Base-by-base conservation (phyloP, 2,797 vertebrate species). In the Cyclopterus lumpus region DNA sequence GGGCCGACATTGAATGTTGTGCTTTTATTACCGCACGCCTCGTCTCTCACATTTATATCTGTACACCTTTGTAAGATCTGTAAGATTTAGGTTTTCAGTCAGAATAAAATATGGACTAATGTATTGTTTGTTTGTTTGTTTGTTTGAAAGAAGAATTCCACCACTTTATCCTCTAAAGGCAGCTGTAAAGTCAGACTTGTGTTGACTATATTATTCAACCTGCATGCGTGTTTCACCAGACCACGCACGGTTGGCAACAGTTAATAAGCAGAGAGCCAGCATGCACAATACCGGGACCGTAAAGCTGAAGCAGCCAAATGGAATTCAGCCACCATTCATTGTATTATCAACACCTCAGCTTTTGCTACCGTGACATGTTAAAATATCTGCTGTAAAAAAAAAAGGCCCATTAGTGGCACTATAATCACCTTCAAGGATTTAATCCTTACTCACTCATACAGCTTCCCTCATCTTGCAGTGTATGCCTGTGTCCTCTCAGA, bases 361-460 rank as follows among this genome's bases (percentile, higher is more conserved):
- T 64, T 61, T 32, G 38, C 16, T 14, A 18, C 34, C 62, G 22
- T 38, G 24, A 59, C 16, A 22, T 28, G 40, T 62, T 64, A 49
- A 40, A 60, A 15, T 38, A 16, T 60, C 59, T 40, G 38, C 63
- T 44, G 10, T 54, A 46, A 54, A 46, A 70, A 61, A 46, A 36
- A 74, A 61, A 15, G 24, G 6, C 20, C 48, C 6, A 2, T 36
- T 36, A 38, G 12, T 53, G 60, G 5, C 48, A 53, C 48, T 67
- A 48, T 38, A 65, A 53, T 60, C 64, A 44, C 54, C 40, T 49
- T 65, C 24, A 68, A 40, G 34, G 42, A 34, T 60, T 72, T 44
- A 36, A 58, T 64, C 62, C 59, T 58, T 40, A 63, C 57, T 57
- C 4, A 1, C 68, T 62, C 12, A 28, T 49, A 46, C 26, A 16